Evolutionary conservation across 2,888 invertebrate species (phyloP).

Genomic region (Chironomus tentans): DNA sequence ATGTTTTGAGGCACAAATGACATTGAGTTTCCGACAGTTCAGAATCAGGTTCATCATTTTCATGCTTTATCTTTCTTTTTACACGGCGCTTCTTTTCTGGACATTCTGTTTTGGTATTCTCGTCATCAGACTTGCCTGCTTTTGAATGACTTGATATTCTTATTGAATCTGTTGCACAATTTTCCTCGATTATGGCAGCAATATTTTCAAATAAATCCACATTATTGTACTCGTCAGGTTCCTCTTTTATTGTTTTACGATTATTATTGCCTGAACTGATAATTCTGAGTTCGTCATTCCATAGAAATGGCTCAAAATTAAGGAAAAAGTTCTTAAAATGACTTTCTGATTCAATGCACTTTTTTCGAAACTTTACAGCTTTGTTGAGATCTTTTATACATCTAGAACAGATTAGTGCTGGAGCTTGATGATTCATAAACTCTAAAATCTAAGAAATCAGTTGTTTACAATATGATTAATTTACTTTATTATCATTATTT

Average conservation of each 20-base stretch:
- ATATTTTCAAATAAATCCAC: no score
- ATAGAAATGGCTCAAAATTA: not conserved
- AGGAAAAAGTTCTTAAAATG: not conserved
- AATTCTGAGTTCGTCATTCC: not conserved
- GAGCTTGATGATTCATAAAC: not conserved
- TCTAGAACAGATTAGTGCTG: not conserved
- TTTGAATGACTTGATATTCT: no score
- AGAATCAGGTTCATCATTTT: not conserved
- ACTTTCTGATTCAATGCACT: not conserved
- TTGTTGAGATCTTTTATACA: not conserved
- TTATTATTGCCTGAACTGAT: not conserved
- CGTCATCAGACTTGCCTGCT: not conserved
- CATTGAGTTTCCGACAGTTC: not conserved
- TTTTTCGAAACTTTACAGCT: constrained; percentile 4
- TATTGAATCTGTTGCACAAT: no score
- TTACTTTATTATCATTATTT: not conserved
- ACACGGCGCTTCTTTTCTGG: not conserved
- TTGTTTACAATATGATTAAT: not conserved
- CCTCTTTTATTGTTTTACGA: not conserved
- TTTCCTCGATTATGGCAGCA: no score
- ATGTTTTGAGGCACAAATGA: not conserved
- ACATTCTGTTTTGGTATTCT: not conserved
- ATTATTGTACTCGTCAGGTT: not conserved
- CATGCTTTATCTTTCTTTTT: not conserved
- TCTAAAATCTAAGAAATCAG: not conserved